A percentile compares a stretch with the other conserved stretches of the same genome.
Evolutionary conservation across 2,797 vertebrate species (phyloP).

Genomic region (Meda fulgida): DNA sequence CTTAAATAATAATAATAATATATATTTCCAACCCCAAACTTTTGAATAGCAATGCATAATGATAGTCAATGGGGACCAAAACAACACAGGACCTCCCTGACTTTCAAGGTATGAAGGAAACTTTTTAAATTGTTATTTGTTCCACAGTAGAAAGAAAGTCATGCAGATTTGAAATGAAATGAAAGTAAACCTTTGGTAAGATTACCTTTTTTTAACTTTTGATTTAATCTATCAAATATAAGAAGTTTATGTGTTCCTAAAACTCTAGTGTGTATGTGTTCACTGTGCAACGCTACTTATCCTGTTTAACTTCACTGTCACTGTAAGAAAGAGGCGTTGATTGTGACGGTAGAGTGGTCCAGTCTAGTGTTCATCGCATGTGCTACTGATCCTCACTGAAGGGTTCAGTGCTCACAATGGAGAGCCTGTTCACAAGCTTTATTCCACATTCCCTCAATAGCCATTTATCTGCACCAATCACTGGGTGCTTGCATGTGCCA

Average conservation of each 20-base stretch:
- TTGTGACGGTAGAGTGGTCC: conserved; percentile 29
- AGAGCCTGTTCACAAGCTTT: conserved; percentile 56
- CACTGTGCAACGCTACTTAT: not conserved
- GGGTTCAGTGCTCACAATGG: conserved; percentile 57
- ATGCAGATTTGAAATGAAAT: no score
- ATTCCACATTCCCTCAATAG: conserved; percentile 56
- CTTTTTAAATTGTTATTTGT: no score
- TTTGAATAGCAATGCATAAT: not conserved
- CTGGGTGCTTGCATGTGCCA: conserved; percentile 39
- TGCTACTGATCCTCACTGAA: conserved; percentile 56
- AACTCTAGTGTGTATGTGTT: conserved; percentile 2
- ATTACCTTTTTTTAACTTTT: no score
- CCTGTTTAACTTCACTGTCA: conserved; percentile 6
- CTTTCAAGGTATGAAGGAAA: no score
- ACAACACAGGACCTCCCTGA: no score
- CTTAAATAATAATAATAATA: not conserved
- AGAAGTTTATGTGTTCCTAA: not conserved
- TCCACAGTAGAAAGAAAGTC: no score
- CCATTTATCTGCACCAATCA: conserved; percentile 55
- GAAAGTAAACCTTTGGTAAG: no score
- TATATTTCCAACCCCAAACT: not conserved
- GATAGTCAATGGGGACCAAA: no score
- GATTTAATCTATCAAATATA: not conserved
- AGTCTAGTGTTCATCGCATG: conserved; percentile 40
- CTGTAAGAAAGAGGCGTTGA: conserved; percentile 17